These are phyloP conservation scores for Aporophyla lueneburgensis DNA, from an alignment of 2,888 invertebrate species.

Conservation along the genomic window DNA sequence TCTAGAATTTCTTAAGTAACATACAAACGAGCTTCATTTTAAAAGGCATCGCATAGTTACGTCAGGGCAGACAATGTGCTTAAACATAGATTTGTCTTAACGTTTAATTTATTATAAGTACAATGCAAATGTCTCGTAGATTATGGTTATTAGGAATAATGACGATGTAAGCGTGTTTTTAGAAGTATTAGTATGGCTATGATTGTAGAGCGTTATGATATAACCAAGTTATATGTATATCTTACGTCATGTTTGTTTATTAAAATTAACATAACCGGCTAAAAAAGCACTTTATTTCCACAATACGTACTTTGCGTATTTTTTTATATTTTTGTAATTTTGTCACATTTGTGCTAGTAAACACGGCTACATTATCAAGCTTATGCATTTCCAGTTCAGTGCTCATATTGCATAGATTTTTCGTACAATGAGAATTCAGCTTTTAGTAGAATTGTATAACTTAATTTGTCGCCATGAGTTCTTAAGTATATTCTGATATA, in stretches of 20 bases:
- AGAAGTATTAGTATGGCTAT: background rate
- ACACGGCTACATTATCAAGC: no score
- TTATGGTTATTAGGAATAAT: constrained; percentile 2
- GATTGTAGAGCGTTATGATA: background rate
- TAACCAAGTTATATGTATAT: no score
- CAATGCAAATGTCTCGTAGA: background rate
- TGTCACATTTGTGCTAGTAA: no score
- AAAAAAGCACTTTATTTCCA: background rate
- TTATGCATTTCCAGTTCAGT: no score
- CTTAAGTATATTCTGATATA: background rate
- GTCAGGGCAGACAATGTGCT: constrained; percentile 13
- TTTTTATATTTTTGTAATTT: background rate
- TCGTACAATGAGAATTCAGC: no score
- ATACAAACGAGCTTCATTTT: background rate
- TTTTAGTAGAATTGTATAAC: no score
- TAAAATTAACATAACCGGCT: background rate
- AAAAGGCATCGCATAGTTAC: background rate
- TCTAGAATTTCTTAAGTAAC: background rate
- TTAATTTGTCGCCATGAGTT: no score
- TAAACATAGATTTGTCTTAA: background rate
- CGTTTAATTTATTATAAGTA: constrained; percentile 11
- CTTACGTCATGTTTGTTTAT: background rate
- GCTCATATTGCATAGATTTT: no score
- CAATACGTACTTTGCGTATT: no score
- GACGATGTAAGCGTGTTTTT: constrained; percentile 1